Conservation (phyloP, 2,888 invertebrate species). For the Cylloceria caligata region DNA sequence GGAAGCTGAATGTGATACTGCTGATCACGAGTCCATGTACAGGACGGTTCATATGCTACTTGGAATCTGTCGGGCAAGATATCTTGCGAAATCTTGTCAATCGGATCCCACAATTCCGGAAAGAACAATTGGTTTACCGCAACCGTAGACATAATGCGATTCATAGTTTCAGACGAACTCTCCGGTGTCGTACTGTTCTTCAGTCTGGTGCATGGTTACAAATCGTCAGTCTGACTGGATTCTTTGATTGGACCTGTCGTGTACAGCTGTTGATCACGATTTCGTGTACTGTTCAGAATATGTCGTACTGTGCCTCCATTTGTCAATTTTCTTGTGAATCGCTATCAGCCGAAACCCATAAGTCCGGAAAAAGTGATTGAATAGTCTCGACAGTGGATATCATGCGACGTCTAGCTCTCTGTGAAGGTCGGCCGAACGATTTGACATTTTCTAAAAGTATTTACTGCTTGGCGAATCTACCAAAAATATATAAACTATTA, state of each 20-base stretch:
- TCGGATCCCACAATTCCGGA: constrained; percentile 1
- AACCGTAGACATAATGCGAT: neutral
- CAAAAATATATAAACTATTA: constrained; percentile 1
- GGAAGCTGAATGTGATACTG: neutral
- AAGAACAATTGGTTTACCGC: constrained; percentile 10
- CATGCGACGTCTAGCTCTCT: neutral
- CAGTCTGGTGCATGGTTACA: neutral
- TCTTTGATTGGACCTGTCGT: neutral
- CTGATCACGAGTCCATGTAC: neutral
- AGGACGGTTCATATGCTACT: neutral
- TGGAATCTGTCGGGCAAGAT: neutral
- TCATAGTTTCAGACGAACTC: neutral
- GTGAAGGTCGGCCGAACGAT: neutral
- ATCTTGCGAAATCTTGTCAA: neutral
- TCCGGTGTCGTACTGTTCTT: neutral
- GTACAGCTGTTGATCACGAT: neutral
- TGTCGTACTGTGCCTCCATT: neutral
- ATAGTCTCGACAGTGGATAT: constrained; percentile 4
- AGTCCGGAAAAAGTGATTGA: constrained; percentile 5
- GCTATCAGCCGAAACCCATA: neutral
- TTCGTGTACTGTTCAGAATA: neutral
- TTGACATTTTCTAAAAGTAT: neutral
- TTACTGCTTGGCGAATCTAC: neutral
- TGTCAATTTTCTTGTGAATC: neutral
- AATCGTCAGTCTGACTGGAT: neutral